A percentile compares a stretch with the other conserved stretches of the same genome.
Conservation (phyloP, 1,140 invertebrate species). For the Ericerus pela region DNA sequence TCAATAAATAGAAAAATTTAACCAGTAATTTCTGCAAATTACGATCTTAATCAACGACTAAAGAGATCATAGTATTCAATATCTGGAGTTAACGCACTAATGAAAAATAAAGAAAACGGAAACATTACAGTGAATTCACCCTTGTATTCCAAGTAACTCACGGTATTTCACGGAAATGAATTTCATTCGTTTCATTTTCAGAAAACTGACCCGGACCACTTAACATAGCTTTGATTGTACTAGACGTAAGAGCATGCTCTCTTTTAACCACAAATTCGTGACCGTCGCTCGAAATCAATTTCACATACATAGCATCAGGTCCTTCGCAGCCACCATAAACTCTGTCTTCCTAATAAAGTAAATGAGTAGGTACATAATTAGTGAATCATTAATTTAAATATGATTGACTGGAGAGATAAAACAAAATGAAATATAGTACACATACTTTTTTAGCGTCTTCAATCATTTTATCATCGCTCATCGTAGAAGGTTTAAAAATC, state of each 20-base stretch:
- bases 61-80: background rate
- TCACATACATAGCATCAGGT: slow-evolving; percentile 97
- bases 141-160: too few relatives aligned
- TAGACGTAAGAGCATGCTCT: slow-evolving; percentile 92
- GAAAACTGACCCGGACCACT: slow-evolving; percentile 92
- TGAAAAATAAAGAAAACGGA: too few relatives aligned
- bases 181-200: slow-evolving; percentile 98
- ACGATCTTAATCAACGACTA: background rate
- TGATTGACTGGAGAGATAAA: background rate
- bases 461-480: slow-evolving; percentile 2
- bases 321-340: slow-evolving; percentile 91
- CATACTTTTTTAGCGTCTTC: slow-evolving; percentile 1
- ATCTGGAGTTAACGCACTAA: too few relatives aligned
- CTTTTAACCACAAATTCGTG: slow-evolving; percentile 97
- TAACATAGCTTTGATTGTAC: slow-evolving; percentile 97
- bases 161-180: slow-evolving; percentile 98
- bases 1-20: slow-evolving; percentile 21
- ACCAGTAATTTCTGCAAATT: background rate
- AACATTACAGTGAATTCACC: too few relatives aligned
- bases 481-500: too few relatives aligned
- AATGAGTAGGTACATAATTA: too few relatives aligned
- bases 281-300: slow-evolving; percentile 90
- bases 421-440: too few relatives aligned
- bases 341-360: slow-evolving; percentile 28
- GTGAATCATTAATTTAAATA: background rate